Evolutionary conservation across 1,140 invertebrate genomes (phyloP), one percentile per base, ranked within the genome.

Genomic region (Centruroides vittatus): DNA sequence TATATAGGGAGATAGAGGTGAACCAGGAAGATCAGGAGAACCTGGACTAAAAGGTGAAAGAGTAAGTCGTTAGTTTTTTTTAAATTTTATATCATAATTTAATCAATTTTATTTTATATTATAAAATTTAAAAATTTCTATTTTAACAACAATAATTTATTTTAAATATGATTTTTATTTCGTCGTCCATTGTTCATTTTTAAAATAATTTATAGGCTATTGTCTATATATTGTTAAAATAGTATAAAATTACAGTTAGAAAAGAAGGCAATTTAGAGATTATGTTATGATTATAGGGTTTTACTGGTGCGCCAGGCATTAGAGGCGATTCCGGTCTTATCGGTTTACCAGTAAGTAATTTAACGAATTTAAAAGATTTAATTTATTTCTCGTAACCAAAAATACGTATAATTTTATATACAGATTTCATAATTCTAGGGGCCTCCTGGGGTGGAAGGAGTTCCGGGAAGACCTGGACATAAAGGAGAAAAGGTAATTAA

Each of bases 301-400:
- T 64, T 61, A 59, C 62, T 12, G 62, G 62, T 9, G 59, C 52
- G 6, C 62, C 62, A n/a, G 62, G 62, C 13, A 13, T 60, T 12
- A 57, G 62, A 55, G 62, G 62, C 12, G 62, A 64, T 11, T 56
- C 59, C 3, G 62, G 62, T 23, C 36, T 64, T 35, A 64, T 64
- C 10, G 62, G 62, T 48, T 55, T 64, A 56, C 62, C 62, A 5
- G 62, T 64, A 58, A 64, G 57, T 55, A 34, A 34, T 52, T 35
- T 41, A 41, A 41, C 8, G 41, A 41, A 41, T 41, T 6, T 41
- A 41, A 41, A 41, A 23, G n/a, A 41, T 41, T 41, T 1, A 41
- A 41, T 41, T 6, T 41, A 41, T 41, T 41, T 6, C 3, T 8
- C 3, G 2, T 23, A 23, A 36, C 3, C 23, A 34, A 36, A 55